Base-by-base conservation (phyloP, 2,113 vertebrate genomes). In the Litocranius walleri region DNA sequence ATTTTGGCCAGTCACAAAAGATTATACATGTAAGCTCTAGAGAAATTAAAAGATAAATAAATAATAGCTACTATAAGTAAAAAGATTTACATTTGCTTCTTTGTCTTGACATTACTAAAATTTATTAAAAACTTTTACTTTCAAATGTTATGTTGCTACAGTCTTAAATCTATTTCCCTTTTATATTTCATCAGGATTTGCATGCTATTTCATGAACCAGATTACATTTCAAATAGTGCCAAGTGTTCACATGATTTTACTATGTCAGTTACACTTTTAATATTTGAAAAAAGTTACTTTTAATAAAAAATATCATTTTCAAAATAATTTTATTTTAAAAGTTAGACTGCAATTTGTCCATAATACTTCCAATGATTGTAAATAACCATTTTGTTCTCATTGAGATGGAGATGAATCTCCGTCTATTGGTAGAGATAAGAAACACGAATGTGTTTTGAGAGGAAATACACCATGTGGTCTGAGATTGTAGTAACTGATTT, bases 401-500 rank as follows among this genome's bases (percentile, higher is more conserved):
- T 81, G 74, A 78, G 40, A 30, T 90, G 30, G n/a, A 52, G 77
- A 19, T 71, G 25, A 16, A 33, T 61, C 9, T 85, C 92, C 36
- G 52, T 43, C 88, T 77, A 6, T 45, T 36, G 52, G 17, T 36
- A 45, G 64, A 95, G 54, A 71, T 11, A 81, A 62, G 29, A 86
- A 90, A 62, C 23, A 8, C 30, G 25, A 94, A 86, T 36, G 33
- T 40, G 27, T 29, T 91, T 88, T 43, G 78, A 77, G 57, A 89
- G 84, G 88, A 92, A 96, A 78, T 56, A 5, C 3, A 12, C 23
- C 5, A 9, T 29, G 59, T 23, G 48, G 25, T 36, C 27, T 84
- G 67, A 92, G 82, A 95, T 86, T 29, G 8, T 59, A 59, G 43
- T 84, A 94, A 88, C 91, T 94, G 83, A 85, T 91, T 86, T 33